Evolutionary conservation across 2,888 invertebrate species (phyloP).

Genomic region (Bombyx huttoni): DNA sequence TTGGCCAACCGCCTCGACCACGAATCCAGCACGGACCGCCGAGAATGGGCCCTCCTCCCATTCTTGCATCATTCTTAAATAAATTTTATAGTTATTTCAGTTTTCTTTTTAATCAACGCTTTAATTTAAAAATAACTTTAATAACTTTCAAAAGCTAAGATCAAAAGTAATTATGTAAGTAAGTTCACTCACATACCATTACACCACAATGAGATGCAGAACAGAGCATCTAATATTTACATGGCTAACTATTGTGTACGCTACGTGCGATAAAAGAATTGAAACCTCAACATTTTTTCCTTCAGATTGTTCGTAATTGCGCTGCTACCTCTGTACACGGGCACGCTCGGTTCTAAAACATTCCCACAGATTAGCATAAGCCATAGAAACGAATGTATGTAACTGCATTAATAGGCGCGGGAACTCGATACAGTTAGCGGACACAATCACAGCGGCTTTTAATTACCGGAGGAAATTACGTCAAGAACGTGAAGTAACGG

Average conservation of each 20-base stretch:
- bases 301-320: slow-evolving; percentile 8
- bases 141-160: too few species aligned
- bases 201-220: background rate
- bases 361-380: slow-evolving; percentile 36
- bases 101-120: too few species aligned
- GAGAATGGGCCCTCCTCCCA: too few species aligned
- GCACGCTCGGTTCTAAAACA: slow-evolving; percentile 15
- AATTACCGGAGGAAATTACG: slow-evolving; percentile 23
- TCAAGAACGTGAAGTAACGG: slow-evolving; percentile 17
- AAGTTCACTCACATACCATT: too few species aligned
- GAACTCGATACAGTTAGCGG: slow-evolving; percentile 32
- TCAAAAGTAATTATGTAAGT: too few species aligned
- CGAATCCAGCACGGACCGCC: too few species aligned
- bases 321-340: slow-evolving; percentile 16
- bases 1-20: too few species aligned
- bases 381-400: slow-evolving; percentile 16
- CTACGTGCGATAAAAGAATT: background rate
- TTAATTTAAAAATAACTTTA: too few species aligned
- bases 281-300: background rate
- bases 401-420: slow-evolving; percentile 28
- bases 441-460: slow-evolving; percentile 22
- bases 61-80: too few species aligned
- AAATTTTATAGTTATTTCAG: too few species aligned
- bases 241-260: background rate
- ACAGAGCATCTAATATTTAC: background rate